These are phyloP conservation scores for Dreissena polymorpha DNA, from an alignment of 1,140 invertebrate genomes.

Conservation along the genomic window DNA sequence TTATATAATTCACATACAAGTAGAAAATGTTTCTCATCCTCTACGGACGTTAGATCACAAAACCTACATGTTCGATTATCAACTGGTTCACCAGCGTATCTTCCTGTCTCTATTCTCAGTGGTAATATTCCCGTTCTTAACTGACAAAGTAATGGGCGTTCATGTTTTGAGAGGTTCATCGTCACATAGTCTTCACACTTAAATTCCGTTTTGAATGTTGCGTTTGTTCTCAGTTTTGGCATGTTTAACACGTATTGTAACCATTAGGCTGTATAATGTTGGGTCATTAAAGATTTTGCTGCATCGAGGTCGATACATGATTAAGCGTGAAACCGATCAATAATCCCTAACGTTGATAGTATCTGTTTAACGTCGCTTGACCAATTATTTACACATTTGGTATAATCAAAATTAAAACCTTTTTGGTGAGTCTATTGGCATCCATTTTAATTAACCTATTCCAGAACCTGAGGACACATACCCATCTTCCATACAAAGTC, in stretches of 20 bases:
- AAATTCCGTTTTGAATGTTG: slow-evolving; percentile 10
- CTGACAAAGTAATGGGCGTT: slow-evolving; percentile 23
- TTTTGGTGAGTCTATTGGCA: slow-evolving; percentile 18
- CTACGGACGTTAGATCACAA: not conserved
- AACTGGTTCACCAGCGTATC: slow-evolving; percentile 26
- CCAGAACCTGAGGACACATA: slow-evolving; percentile 21
- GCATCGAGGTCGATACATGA: not conserved
- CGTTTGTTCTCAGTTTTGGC: slow-evolving; percentile 24
- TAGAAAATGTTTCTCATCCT: slow-evolving; percentile 26
- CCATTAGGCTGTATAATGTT: slow-evolving; percentile 3
- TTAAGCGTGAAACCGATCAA: not conserved
- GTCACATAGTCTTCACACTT: slow-evolving; percentile 9
- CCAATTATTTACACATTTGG: slow-evolving; percentile 8
- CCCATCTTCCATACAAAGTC: slow-evolving; percentile 3
- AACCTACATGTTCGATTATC: slow-evolving; percentile 26
- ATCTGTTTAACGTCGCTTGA: slow-evolving; percentile 26
- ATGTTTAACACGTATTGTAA: not conserved
- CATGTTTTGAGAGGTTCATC: slow-evolving; percentile 28
- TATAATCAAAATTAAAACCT: slow-evolving; percentile 21
- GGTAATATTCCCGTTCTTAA: slow-evolving; percentile 41
- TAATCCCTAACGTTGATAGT: not conserved
- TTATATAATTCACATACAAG: slow-evolving; percentile 4
- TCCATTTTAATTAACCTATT: slow-evolving; percentile 14
- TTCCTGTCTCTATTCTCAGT: slow-evolving; percentile 30
- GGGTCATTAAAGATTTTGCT: not conserved